Evolutionary conservation across 2,888 invertebrate species (phyloP), one percentile per base, ranked within the genome.

Genomic region (Epirrita christyi): DNA sequence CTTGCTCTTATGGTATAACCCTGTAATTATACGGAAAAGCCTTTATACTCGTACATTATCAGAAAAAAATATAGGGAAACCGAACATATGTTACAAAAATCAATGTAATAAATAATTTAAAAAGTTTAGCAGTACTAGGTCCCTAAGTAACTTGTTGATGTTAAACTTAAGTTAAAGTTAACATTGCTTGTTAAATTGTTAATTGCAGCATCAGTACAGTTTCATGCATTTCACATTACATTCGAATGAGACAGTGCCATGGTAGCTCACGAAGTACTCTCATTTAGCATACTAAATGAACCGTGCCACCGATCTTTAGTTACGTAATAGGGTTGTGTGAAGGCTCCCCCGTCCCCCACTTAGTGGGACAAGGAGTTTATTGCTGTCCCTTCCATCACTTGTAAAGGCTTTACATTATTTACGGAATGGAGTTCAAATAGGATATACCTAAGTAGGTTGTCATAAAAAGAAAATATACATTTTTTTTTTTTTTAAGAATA

Each of bases 351-450:
- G n/a, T n/a, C n/a, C 65, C 66, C 59, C 65, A 71, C 70, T 72
- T 71, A 69, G 68, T 48, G 65, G 65, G 64, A 63, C 68, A 71
- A 69, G 66, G 57, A 70, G 69, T 73, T 75, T 73, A 73, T 61
- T 63, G 66, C 67, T 70, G 67, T 72, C 71, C 73, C 73, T 58
- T 72, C 68, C 76, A 77, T 81, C 75, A 75, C 76, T 78, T 77
- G 76, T 77, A 75, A 78, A 77, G 71, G 77, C 72, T 77, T 76
- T 81, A 76, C 58, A 53, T 61, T 61, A 61, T 56, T 61, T 45
- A 58, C 47, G 40, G 21, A 41, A 27, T 10, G 49, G 11, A 11
- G 38, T 4, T 37, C 15, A 29, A 51, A 37, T 44, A 21, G 41
- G 28, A 43, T 50, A 47, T 38, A n/a, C n/a, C n/a, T n/a, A 47